Evolutionary conservation across 2,113 vertebrate species (phyloP).

Genomic region (Butorides virescens): DNA sequence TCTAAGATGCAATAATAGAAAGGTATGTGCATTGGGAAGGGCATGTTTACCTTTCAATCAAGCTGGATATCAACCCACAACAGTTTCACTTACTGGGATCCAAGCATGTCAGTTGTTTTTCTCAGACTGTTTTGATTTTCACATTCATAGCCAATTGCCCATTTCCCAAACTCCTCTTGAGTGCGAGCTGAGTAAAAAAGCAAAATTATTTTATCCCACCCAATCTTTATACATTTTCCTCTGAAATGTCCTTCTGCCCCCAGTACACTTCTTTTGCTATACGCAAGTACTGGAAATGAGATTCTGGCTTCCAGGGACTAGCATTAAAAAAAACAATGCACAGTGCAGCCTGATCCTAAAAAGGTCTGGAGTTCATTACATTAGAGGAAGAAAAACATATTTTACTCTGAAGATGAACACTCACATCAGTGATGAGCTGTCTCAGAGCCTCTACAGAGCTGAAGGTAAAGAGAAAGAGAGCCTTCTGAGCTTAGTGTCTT

Average conservation of each 20-base stretch:
- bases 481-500: background rate
- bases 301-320: background rate
- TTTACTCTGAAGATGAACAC: background rate
- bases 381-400: background rate
- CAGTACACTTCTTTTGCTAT: background rate
- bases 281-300: background rate
- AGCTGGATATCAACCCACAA: background rate
- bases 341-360: background rate
- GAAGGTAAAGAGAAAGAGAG: background rate
- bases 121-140: background rate
- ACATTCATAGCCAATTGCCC: background rate
- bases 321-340: background rate
- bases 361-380: background rate
- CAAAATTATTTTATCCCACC: background rate
- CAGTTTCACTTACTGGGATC: background rate
- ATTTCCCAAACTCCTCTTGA: background rate
- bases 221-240: background rate
- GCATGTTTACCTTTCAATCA: background rate
- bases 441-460: background rate
- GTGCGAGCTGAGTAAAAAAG: background rate
- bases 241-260: background rate
- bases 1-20: constrained; percentile 24
- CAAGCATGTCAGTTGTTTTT: background rate
- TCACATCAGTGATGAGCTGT: background rate
- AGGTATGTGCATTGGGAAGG: constrained; percentile 22